Evolutionary conservation across 2,888 invertebrate species (phyloP).

Genomic region (Nebria brevicollis): DNA sequence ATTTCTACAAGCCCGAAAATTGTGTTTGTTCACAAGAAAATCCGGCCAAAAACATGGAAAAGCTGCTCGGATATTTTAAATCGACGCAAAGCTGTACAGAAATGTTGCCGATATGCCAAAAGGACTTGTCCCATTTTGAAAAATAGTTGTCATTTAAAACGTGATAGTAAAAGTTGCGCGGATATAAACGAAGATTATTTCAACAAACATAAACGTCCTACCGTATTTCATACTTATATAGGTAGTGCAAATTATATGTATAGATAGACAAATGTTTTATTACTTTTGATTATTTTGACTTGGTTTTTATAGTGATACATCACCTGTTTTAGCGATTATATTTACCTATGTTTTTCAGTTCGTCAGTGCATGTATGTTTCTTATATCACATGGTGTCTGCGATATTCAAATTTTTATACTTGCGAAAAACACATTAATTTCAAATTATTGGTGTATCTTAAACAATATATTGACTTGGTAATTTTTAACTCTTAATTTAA

Average conservation of each 20-base stretch:
- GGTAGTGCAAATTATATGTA: slow-evolving; percentile 41
- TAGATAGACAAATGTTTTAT: slow-evolving; percentile 40
- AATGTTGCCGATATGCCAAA: slow-evolving; percentile 61
- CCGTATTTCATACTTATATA: slow-evolving; percentile 34
- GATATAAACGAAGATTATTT: slow-evolving; percentile 53
- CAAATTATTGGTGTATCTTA: neutral
- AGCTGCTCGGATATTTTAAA: slow-evolving; percentile 61
- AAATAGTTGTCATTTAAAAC: slow-evolving; percentile 54
- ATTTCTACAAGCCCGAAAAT: slow-evolving; percentile 55
- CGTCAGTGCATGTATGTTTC: neutral
- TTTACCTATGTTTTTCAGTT: neutral
- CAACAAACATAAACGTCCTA: slow-evolving; percentile 27
- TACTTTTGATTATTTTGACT: slow-evolving; percentile 47
- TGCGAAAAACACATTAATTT: neutral
- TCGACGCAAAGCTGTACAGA: slow-evolving; percentile 55
- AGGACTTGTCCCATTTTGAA: slow-evolving; percentile 60
- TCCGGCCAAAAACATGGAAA: slow-evolving; percentile 60
- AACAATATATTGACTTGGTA: neutral
- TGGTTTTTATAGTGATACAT: slow-evolving; percentile 41
- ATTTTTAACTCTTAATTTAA: neutral
- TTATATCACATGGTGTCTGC: neutral
- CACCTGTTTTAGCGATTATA: slow-evolving; percentile 35
- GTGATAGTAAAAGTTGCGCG: slow-evolving; percentile 59
- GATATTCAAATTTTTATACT: neutral
- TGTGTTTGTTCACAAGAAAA: slow-evolving; percentile 56